A percentile compares a stretch with the other conserved stretches of the same genome.
phyloP scores from a whole-genome alignment of 2,797 vertebrate species.

The Notolabrus celidotus region DNA sequence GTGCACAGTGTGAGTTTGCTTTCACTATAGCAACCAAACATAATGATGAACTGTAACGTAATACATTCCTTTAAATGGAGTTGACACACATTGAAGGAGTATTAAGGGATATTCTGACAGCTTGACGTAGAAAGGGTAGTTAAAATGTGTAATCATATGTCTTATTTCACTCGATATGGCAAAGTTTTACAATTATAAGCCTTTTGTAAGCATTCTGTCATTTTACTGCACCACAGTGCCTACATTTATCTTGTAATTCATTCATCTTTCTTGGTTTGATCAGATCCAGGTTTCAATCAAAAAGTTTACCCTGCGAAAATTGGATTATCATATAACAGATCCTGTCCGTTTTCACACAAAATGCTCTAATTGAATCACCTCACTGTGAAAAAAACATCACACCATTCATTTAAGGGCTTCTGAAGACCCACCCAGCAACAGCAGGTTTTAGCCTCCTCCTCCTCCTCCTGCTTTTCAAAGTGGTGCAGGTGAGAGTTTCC shows the following conservation, averaged over 20 bases:
- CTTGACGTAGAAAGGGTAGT: not conserved
- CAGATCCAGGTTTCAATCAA: not conserved
- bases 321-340: not conserved
- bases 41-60: constrained; percentile 18
- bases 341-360: not conserved
- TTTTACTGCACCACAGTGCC: not conserved
- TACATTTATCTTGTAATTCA: not conserved
- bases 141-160: not conserved
- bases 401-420: constrained; percentile 13
- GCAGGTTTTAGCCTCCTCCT: constrained; percentile 60
- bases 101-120: not conserved
- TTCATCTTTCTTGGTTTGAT: not conserved
- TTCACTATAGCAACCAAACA: constrained; percentile 21
- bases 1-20: constrained; percentile 29
- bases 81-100: not conserved
- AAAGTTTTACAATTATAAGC: not conserved
- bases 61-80: constrained; percentile 25
- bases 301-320: not conserved
- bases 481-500: constrained; percentile 74
- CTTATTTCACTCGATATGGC: not conserved
- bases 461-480: constrained; percentile 65
- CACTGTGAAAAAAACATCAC: constrained; percentile 13
- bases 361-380: not conserved
- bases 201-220: not conserved
- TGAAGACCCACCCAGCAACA: constrained; percentile 58